Evolutionary conservation across 2,888 invertebrate genomes (phyloP), one percentile per base, ranked within the genome.

Genomic region (Anagyrus pseudococci): DNA sequence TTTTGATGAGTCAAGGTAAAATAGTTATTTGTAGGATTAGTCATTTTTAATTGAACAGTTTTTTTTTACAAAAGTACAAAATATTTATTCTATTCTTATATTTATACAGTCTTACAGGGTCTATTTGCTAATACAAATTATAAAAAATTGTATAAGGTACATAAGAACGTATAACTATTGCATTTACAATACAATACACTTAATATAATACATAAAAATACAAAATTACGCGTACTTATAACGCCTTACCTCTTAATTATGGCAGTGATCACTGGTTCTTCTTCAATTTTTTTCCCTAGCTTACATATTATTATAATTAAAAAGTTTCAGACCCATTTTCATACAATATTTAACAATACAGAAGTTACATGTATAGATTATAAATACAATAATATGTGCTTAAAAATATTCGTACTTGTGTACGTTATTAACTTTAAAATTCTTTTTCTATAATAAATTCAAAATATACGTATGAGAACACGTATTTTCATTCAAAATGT

Each of bases 231-330:
- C 43, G 50, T 22, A 56, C 33, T 37, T 23, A 2, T 13, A 44
- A 48, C 53, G 62, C 53, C 56, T 49, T 33, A 29, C 20, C 52
- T 67, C 68, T 53, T 66, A 70, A 62, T 53, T 74, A 75, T 76
- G 77, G 77, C 77, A 77, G 77, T 77, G 76, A 67, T 70, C 67
- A 72, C 74, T 76, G 77, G 75, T 75, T 73, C 68, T 54, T n/a
- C 73, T n/a, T n/a, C n/a, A n/a, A n/a, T n/a, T n/a, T n/a, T n/a
- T n/a, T n/a, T n/a, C 29, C 29, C 10, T 29, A 29, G 10, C 40
- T 61, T 46, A 43, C 23, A 33, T n/a, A 55, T 33, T 48, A n/a
- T n/a, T n/a, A n/a, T n/a, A n/a, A n/a, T 56, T 62, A 62, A 64
- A 64, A 50, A 29, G 15, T 40, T 10, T 58, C 17, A 37, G 22